Conservation (phyloP, 2,888 invertebrate genomes). For the Drosophila pseudotalamancana region DNA sequence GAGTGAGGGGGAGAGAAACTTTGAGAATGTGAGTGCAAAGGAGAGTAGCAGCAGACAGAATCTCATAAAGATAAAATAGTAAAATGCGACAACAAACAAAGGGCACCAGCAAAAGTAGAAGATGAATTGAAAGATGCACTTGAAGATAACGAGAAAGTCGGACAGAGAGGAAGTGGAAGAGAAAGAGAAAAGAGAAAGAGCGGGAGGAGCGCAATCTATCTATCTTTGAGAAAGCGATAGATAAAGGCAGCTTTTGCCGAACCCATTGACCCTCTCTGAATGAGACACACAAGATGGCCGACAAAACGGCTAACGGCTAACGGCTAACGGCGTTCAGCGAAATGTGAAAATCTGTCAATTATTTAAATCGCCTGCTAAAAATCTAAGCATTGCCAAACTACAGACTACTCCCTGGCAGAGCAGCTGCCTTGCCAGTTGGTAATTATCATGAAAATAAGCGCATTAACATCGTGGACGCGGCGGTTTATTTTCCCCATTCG, state of each 20-base stretch:
- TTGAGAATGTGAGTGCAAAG: neutral
- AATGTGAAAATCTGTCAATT: constrained; percentile 76
- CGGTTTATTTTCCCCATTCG: constrained; percentile 34
- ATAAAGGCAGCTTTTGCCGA: too few relatives aligned
- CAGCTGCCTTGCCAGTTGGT: constrained; percentile 63
- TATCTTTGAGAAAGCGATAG: neutral
- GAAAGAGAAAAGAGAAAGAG: neutral
- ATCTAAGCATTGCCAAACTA: constrained; percentile 53
- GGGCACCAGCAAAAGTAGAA: constrained; percentile 25
- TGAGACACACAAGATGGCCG: constrained; percentile 39
- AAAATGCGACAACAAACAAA: constrained; percentile 68
- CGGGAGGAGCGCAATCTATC: too few relatives aligned
- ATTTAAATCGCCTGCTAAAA: constrained; percentile 73
- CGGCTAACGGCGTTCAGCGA: constrained; percentile 45
- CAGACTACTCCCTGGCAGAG: constrained; percentile 35
- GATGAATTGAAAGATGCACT: constrained; percentile 22
- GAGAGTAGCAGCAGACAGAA: constrained; percentile 60
- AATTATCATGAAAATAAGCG: constrained; percentile 77
- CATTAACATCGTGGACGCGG: constrained; percentile 63
- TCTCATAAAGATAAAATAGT: constrained; percentile 79
- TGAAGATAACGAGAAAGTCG: constrained; percentile 4
- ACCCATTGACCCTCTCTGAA: constrained; percentile 58
- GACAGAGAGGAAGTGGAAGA: neutral
- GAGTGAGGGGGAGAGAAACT: neutral
- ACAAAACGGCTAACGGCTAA: constrained; percentile 51